These are phyloP conservation scores for Lordiphosa mommai DNA, from an alignment of 1,140 invertebrate species.

Conservation along the genomic window DNA sequence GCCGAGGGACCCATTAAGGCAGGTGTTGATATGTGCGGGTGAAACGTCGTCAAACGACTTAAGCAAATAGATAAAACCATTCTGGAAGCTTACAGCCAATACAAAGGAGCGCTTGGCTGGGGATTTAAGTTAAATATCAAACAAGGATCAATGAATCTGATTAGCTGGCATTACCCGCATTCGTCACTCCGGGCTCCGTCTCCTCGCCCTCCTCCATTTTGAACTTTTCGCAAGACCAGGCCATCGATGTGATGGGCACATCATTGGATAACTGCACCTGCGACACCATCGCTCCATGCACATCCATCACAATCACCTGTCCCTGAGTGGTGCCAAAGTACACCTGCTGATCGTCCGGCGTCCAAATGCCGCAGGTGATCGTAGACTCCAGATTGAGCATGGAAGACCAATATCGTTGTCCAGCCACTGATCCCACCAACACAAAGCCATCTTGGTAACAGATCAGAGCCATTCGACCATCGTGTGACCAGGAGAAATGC, in stretches of 20 bases:
- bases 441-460: conserved; percentile 99
- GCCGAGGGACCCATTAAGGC: conserved; percentile 84
- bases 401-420: conserved; percentile 98
- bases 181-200: conserved; percentile 81
- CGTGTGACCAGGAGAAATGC: conserved; percentile 99
- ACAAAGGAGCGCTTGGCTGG: conserved; percentile 85
- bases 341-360: conserved; percentile 97
- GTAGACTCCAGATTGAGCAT: conserved; percentile 96
- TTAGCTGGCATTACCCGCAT: conserved; percentile 67
- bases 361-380: conserved; percentile 98
- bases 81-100: conserved; percentile 92
- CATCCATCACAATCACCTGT: conserved; percentile 97
- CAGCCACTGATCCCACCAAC: conserved; percentile 96
- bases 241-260: conserved; percentile 92
- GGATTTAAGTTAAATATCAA: conserved; percentile 46
- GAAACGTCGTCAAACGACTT: conserved; percentile 95
- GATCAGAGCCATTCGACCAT: conserved; percentile 98
- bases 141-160: not conserved
- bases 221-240: conserved; percentile 98
- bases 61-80: conserved; percentile 93
- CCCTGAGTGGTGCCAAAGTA: conserved; percentile 97
- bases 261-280: conserved; percentile 91
- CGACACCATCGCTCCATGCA: conserved; percentile 96
- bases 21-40: conserved; percentile 86
- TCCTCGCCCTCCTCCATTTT: conserved; percentile 97